A percentile compares a stretch with the other conserved stretches of the same genome.
phyloP scores from a whole-genome alignment of 2,113 vertebrate species.

The Hiodon tergisus region DNA sequence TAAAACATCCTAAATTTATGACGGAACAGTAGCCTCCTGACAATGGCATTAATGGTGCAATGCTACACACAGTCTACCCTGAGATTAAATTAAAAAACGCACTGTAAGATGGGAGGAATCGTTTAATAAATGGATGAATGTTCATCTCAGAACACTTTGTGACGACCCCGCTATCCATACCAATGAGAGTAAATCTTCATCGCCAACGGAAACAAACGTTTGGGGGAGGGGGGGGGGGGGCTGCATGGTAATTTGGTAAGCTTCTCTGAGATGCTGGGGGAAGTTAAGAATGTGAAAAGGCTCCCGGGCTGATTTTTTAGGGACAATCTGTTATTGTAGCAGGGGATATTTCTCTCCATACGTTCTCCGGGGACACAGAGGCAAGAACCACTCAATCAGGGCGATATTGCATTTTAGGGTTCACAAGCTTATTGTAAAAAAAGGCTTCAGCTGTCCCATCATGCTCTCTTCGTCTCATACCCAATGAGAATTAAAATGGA shows the following conservation, averaged over 20 bases:
- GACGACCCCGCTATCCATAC: neutral
- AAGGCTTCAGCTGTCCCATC: conserved; percentile 29
- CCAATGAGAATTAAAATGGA: conserved; percentile 28
- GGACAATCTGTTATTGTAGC: neutral
- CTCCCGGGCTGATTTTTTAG: neutral
- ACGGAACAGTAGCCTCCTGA: neutral
- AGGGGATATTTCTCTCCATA: neutral
- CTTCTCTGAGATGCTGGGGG: neutral
- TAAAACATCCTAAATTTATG: neutral
- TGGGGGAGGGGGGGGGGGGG: neutral
- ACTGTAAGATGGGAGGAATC: neutral
- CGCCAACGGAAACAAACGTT: neutral
- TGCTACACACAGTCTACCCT: too few relatives aligned
- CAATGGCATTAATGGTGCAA: neutral
- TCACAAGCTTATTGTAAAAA: neutral
- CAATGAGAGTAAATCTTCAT: conserved; percentile 2
- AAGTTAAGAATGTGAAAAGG: neutral
- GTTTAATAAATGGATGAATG: conserved; percentile 5
- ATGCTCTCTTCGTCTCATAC: conserved; percentile 23
- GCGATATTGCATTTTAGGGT: neutral
- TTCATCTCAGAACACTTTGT: neutral
- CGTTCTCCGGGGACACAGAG: too few relatives aligned
- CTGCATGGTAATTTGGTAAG: neutral
- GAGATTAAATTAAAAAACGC: neutral
- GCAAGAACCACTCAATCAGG: neutral